Evolutionary conservation across 2,888 invertebrate species (phyloP).

Genomic region (Cephalotes varians): DNA sequence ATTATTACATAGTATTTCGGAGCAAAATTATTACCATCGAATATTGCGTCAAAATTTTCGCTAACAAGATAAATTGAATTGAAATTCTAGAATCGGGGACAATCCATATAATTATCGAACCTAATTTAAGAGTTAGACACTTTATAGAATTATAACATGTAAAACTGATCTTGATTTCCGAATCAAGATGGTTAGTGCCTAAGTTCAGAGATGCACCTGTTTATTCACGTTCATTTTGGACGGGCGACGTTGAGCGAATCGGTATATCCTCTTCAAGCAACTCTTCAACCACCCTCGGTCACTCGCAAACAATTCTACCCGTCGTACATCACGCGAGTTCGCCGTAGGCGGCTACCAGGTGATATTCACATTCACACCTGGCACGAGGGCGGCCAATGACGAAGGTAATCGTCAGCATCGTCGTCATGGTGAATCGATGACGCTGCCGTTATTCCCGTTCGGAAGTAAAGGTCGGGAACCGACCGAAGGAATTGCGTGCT

Average conservation of each 20-base stretch:
- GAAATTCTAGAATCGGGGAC: neutral
- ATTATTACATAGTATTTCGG: constrained; percentile 1
- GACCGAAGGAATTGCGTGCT: constrained; percentile 21
- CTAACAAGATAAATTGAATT: neutral
- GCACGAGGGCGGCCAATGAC: constrained; percentile 45
- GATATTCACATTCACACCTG: constrained; percentile 38
- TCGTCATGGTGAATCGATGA: constrained; percentile 71
- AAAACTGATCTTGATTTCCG: neutral
- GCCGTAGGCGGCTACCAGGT: neutral
- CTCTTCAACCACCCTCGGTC: constrained; percentile 11
- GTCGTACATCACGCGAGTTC: constrained; percentile 18
- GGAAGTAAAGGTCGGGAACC: constrained; percentile 38
- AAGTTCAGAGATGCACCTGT: neutral
- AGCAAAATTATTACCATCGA: neutral
- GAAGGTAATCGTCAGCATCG: constrained; percentile 66
- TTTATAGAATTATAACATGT: neutral
- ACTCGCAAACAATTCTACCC: constrained; percentile 28
- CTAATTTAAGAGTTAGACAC: neutral
- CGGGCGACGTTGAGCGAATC: neutral
- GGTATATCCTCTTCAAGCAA: constrained; percentile 31
- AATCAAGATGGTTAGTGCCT: too few relatives aligned
- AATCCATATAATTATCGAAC: neutral
- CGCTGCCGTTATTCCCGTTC: constrained; percentile 14
- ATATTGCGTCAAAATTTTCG: neutral
- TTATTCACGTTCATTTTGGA: neutral